phyloP scores from a whole-genome alignment of 2,113 vertebrate species.

The Seriola dumerili region DNA sequence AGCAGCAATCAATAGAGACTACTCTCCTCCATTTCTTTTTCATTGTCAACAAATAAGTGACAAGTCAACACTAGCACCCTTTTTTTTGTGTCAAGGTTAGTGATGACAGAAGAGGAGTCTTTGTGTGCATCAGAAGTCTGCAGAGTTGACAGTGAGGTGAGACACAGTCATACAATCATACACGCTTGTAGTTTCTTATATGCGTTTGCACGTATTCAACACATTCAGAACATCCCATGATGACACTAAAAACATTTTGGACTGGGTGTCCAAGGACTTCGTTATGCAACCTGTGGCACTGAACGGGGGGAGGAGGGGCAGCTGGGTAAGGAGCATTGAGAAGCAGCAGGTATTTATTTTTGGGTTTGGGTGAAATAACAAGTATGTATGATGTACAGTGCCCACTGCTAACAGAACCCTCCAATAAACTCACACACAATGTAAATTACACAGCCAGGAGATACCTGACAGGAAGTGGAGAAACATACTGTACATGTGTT shows the following conservation, averaged over 20 bases:
- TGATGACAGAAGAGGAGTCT: too few relatives aligned
- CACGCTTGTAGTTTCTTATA: background rate
- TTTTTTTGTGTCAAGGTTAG: background rate
- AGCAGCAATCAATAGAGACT: background rate
- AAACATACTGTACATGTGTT: too few relatives aligned
- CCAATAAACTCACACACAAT: background rate
- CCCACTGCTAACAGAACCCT: background rate
- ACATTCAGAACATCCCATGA: background rate
- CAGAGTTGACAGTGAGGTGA: background rate
- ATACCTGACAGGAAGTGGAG: too few relatives aligned
- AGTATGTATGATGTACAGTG: background rate
- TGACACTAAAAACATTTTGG: conserved; percentile 10
- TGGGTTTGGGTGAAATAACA: conserved; percentile 13
- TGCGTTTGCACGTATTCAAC: background rate
- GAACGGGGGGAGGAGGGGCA: background rate
- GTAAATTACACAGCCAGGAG: background rate
- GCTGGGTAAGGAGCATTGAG: background rate
- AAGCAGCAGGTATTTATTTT: conserved; percentile 1
- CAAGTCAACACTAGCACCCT: background rate
- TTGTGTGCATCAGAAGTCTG: background rate
- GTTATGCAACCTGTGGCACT: conserved; percentile 19
- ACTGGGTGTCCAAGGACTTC: conserved; percentile 2
- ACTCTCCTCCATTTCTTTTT: background rate
- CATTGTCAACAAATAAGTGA: background rate
- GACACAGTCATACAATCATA: background rate